These are phyloP conservation scores for Amblyjoppa proteus DNA, from an alignment of 2,888 invertebrate genomes.

Conservation along the genomic window DNA sequence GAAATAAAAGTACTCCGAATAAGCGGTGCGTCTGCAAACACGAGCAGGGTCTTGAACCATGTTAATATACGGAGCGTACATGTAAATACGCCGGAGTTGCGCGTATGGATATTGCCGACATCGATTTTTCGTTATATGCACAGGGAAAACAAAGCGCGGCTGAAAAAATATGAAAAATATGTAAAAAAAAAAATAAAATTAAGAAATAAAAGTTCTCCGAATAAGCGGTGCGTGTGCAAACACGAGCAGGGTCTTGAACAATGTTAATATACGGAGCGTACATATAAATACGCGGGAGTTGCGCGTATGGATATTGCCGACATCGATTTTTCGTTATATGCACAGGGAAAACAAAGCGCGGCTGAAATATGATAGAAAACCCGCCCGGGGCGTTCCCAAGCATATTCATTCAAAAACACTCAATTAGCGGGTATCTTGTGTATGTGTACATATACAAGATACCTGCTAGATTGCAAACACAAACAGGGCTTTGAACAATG, in stretches of 20 bases:
- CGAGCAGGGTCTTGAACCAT: not conserved
- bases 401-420: slow-evolving; percentile 14
- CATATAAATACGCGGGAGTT: not conserved
- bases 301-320: not conserved
- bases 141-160: too few species aligned
- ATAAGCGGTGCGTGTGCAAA: not conserved
- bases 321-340: not conserved
- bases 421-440: slow-evolving; percentile 1
- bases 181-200: not conserved
- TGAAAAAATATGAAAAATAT: too few species aligned
- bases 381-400: not conserved
- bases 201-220: not conserved
- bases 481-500: too few species aligned
- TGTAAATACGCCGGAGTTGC: not conserved
- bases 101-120: not conserved
- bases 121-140: not conserved
- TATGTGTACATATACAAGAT: not conserved
- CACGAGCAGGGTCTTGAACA: not conserved
- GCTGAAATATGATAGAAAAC: slow-evolving; percentile 1
- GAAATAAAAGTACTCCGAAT: not conserved
- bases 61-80: not conserved
- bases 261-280: not conserved
- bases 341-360: slow-evolving; percentile 6
- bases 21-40: not conserved
- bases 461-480: too few species aligned